These are phyloP conservation scores for Sinohyriopsis cumingii DNA, from an alignment of 2,888 invertebrate genomes.

Conservation along the genomic window DNA sequence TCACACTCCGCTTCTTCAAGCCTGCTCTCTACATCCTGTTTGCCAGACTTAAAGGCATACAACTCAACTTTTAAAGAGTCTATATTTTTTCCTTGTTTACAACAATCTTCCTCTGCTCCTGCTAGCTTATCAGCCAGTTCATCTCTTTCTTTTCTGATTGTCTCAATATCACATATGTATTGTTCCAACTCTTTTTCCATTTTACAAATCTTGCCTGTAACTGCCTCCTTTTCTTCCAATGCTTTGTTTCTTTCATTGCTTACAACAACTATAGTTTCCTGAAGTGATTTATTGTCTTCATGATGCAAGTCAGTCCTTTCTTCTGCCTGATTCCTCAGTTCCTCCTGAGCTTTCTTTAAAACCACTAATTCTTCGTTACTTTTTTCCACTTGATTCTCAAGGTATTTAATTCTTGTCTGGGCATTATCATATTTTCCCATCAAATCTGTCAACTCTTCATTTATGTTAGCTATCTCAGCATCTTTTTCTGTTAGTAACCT, in stretches of 20 bases:
- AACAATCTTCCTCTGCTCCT: not conserved
- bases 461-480: too few species aligned
- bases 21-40: conserved; percentile 18
- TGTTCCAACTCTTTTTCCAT: not conserved
- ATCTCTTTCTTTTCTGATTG: conserved; percentile 9
- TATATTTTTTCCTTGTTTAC: too few species aligned
- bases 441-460: too few species aligned
- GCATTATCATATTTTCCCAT: too few species aligned
- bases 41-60: conserved; percentile 14
- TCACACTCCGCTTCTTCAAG: conserved; percentile 15
- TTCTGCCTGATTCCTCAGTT: not conserved
- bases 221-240: too few species aligned
- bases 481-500: too few species aligned
- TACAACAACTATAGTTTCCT: too few species aligned
- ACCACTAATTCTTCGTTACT: too few species aligned
- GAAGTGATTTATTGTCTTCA: not conserved
- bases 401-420: too few species aligned
- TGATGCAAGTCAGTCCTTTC: not conserved
- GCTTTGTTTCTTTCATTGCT: too few species aligned
- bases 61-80: not conserved
- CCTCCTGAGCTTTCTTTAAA: not conserved
- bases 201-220: not conserved
- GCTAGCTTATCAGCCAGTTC: not conserved
- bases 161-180: conserved; percentile 5
- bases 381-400: too few species aligned